Evolutionary conservation across 2,113 vertebrate species (phyloP).

Genomic region (Chunga burmeisteri): DNA sequence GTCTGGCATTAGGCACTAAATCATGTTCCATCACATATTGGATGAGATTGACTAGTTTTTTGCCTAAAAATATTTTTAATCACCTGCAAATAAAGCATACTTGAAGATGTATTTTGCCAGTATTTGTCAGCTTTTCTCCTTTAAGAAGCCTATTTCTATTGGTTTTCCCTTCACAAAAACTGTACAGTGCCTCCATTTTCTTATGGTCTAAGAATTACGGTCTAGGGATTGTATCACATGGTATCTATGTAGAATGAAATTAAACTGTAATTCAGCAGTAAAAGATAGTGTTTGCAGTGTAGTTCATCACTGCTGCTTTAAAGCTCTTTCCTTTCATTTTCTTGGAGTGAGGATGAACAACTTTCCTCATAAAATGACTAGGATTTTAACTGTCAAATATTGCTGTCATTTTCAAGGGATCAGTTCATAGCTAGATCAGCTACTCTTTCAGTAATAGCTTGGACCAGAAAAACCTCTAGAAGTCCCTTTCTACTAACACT

Average conservation of each 20-base stretch:
- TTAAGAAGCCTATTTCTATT: neutral
- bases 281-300: neutral
- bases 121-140: neutral
- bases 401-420: neutral
- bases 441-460: neutral
- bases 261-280: constrained; percentile 31
- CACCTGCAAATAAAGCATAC: constrained; percentile 55
- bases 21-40: neutral
- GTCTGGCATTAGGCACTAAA: neutral
- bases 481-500: neutral
- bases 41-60: constrained; percentile 25
- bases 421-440: neutral
- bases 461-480: neutral
- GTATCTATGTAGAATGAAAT: constrained; percentile 18
- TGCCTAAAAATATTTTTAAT: constrained; percentile 33
- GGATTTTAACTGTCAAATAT: neutral
- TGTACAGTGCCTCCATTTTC: constrained; percentile 8
- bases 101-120: constrained; percentile 33
- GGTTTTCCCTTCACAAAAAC: neutral
- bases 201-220: neutral
- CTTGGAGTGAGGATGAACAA: neutral
- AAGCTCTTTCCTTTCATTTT: neutral
- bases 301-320: neutral
- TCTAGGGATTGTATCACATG: neutral
- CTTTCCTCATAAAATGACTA: neutral